Percentiles rank a stretch among this genome's conserved stretches.
Evolutionary conservation across 2,888 invertebrate species (phyloP).

Genomic region (Pseudococcus jackbeardsleyi): DNA sequence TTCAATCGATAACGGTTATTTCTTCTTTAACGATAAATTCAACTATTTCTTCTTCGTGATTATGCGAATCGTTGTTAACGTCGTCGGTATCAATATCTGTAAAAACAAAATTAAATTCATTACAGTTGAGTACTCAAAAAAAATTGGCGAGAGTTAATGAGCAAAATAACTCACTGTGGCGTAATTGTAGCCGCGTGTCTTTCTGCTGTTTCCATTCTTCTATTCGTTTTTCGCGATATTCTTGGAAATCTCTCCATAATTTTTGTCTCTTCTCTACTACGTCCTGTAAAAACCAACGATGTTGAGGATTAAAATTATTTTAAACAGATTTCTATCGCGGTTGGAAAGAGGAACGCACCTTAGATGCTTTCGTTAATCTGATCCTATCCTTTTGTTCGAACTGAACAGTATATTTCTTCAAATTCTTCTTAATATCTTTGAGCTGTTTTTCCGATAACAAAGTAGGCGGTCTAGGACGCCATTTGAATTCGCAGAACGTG

Average conservation of each 20-base stretch:
- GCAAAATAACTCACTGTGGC: conserved; percentile 80
- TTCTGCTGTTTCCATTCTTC: conserved; percentile 85
- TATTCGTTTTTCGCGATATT: conserved; percentile 82
- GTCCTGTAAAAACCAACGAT: conserved; percentile 73
- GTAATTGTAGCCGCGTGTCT: conserved; percentile 84
- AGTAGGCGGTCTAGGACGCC: conserved; percentile 94
- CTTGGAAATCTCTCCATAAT: conserved; percentile 87
- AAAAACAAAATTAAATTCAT: conserved; percentile 68
- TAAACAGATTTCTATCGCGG: not conserved
- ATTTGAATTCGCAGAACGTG: conserved; percentile 93
- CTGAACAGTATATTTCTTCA: conserved; percentile 96
- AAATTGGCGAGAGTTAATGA: not conserved
- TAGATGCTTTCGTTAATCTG: conserved; percentile 91
- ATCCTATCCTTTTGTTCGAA: conserved; percentile 97
- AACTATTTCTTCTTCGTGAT: conserved; percentile 94
- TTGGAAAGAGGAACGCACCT: conserved; percentile 71
- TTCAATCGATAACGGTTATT: conserved; percentile 82
- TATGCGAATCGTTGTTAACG: conserved; percentile 85
- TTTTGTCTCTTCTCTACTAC: conserved; percentile 91
- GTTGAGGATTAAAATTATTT: not conserved
- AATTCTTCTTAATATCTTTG: conserved; percentile 95
- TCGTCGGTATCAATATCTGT: conserved; percentile 95
- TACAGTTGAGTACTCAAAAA: not conserved
- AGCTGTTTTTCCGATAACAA: conserved; percentile 87
- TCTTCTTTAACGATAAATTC: conserved; percentile 99